phyloP scores from a whole-genome alignment of 2,113 vertebrate species.

The Paramormyrops kingsleyae region DNA sequence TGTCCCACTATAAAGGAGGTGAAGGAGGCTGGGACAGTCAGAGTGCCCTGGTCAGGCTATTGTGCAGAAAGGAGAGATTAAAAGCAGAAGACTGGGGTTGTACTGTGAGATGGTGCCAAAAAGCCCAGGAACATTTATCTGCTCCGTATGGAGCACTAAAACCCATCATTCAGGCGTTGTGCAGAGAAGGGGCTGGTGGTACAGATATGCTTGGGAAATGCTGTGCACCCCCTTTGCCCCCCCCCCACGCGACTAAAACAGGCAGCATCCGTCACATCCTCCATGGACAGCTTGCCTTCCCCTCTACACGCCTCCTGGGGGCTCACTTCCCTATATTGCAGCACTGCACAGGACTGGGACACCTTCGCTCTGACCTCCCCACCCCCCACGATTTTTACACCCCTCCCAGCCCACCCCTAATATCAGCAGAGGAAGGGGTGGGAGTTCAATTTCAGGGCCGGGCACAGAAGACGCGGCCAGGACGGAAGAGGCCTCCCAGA shows the following conservation, averaged over 20 bases:
- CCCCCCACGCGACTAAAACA: neutral
- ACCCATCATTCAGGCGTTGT: neutral
- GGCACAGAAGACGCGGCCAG: neutral
- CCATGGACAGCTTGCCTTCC: neutral
- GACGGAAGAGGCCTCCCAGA: neutral
- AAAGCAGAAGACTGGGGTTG: neutral
- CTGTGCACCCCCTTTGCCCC: neutral
- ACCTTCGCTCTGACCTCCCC: neutral
- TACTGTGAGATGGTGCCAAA: neutral
- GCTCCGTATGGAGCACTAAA: neutral
- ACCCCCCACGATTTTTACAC: neutral
- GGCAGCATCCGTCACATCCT: neutral
- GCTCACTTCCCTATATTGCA: neutral
- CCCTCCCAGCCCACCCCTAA: neutral
- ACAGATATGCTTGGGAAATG: neutral
- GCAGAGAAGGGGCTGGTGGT: neutral
- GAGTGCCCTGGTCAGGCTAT: neutral
- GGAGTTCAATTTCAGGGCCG: neutral
- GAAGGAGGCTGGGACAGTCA: neutral
- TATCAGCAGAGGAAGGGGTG: neutral
- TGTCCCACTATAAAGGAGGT: neutral
- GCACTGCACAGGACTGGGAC: neutral
- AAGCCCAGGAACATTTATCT: neutral
- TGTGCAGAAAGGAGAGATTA: neutral
- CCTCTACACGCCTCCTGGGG: neutral